These are phyloP conservation scores for Leguminivora glycinivorella DNA, from an alignment of 1,140 invertebrate genomes.

Conservation along the genomic window DNA sequence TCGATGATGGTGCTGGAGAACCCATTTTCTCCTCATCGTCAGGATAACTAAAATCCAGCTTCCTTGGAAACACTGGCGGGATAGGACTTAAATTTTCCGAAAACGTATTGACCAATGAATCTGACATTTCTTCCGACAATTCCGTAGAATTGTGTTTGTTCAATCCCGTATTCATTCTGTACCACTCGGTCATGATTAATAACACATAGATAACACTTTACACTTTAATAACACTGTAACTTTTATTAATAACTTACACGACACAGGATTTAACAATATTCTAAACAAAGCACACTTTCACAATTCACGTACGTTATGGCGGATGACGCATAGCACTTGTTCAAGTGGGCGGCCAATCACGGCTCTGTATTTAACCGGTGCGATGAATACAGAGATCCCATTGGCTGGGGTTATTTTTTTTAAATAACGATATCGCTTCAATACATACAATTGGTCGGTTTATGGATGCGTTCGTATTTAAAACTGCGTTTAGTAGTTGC, in stretches of 20 bases:
- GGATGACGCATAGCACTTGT: conserved; percentile 77
- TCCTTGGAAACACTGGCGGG: conserved; percentile 68
- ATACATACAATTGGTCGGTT: conserved; percentile 35
- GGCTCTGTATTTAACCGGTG: conserved; percentile 62
- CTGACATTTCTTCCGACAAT: conserved; percentile 70
- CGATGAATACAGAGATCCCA: conserved; percentile 55
- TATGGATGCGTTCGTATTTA: conserved; percentile 43
- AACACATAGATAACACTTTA: conserved; percentile 59
- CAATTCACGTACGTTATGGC: conserved; percentile 71
- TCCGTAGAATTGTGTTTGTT: conserved; percentile 66
- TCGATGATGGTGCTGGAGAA: conserved; percentile 53
- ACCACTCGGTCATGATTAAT: conserved; percentile 69
- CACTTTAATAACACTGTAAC: conserved; percentile 47
- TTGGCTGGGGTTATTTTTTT: conserved; percentile 65
- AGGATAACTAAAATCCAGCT: conserved; percentile 68
- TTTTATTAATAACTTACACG: conserved; percentile 28
- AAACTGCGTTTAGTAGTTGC: conserved; percentile 25
- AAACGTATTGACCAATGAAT: conserved; percentile 70
- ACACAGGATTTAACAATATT: conserved; percentile 32
- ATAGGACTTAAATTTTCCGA: conserved; percentile 72
- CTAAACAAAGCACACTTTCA: conserved; percentile 66
- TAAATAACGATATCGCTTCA: conserved; percentile 51
- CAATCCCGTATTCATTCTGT: conserved; percentile 65
- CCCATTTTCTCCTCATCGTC: conserved; percentile 66
- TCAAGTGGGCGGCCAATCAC: conserved; percentile 61